Evolutionary conservation across 2,888 invertebrate species (phyloP).

Genomic region (Drosophila pseudotakahashii): DNA sequence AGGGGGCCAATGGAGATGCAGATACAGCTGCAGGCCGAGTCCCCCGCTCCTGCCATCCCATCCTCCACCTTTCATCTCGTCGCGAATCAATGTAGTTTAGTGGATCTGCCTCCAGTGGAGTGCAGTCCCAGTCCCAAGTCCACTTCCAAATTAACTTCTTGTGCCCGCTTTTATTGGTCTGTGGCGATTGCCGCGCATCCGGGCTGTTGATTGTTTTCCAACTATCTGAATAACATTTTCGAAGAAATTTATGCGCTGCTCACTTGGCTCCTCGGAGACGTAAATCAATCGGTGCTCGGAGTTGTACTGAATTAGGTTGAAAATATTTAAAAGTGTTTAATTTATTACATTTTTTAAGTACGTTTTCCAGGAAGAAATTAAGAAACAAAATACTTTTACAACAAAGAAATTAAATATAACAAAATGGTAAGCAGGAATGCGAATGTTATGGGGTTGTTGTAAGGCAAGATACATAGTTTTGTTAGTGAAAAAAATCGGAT

Average conservation of each 20-base stretch:
- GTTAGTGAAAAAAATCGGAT: no score
- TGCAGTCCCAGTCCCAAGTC: not conserved
- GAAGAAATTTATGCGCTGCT: not conserved
- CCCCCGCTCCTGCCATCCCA: not conserved
- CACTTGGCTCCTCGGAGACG: not conserved
- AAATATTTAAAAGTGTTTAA: not conserved
- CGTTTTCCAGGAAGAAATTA: no score
- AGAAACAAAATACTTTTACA: no score
- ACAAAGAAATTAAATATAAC: no score
- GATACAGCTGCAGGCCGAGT: conserved; percentile 6
- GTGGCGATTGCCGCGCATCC: conserved; percentile 4
- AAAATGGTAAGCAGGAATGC: no score
- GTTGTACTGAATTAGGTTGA: not conserved
- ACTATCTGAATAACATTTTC: conserved; percentile 8
- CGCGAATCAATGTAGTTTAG: conserved; percentile 5
- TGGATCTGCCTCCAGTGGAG: conserved; percentile 6
- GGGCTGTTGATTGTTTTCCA: conserved; percentile 1
- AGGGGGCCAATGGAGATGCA: conserved; percentile 11
- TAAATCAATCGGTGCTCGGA: not conserved
- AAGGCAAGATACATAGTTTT: no score
- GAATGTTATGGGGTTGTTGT: no score
- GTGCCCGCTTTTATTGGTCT: conserved; percentile 8
- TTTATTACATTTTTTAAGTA: no score
- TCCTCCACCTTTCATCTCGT: not conserved
- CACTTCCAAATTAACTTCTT: conserved; percentile 24